A percentile compares a stretch with the other conserved stretches of the same genome.
These are phyloP conservation scores for Acropora yongei DNA, from an alignment of 64 coral and sea anemone species.

Conservation along the genomic window DNA sequence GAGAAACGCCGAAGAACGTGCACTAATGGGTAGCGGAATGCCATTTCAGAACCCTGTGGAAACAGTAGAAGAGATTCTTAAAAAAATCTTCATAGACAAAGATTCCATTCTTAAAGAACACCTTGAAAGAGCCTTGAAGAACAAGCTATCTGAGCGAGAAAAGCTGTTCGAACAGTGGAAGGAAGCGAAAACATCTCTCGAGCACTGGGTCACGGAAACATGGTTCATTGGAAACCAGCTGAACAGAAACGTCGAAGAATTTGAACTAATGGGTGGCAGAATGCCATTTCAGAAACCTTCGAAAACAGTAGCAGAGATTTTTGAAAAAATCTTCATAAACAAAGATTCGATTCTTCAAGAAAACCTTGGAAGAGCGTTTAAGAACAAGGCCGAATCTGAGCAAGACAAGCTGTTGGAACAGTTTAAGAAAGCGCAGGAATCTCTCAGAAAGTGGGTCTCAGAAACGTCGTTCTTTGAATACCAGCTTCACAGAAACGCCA, in stretches of 20 bases:
- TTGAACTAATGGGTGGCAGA: slow-evolving; percentile 48
- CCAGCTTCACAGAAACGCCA: slow-evolving; percentile 32
- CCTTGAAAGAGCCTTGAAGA: too few species aligned
- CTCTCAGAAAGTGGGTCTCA: slow-evolving; percentile 51
- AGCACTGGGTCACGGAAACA: slow-evolving; percentile 60
- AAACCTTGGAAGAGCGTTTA: slow-evolving; percentile 43
- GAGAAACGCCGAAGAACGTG: slow-evolving; percentile 31
- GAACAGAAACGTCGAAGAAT: slow-evolving; percentile 32
- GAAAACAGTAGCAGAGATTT: too few species aligned
- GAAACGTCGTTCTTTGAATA: slow-evolving; percentile 66
- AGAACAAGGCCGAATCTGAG: slow-evolving; percentile 56
- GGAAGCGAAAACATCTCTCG: too few species aligned
- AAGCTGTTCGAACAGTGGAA: too few species aligned
- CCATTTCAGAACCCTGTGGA: too few species aligned
- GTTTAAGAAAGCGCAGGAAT: slow-evolving; percentile 65
- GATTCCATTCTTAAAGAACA: too few species aligned
- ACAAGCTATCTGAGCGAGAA: too few species aligned
- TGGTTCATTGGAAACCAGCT: slow-evolving; percentile 29
- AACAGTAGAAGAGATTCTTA: too few species aligned
- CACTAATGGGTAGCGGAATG: too few species aligned
- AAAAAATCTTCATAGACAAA: too few species aligned
- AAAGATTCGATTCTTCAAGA: slow-evolving; percentile 72
- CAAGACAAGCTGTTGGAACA: slow-evolving; percentile 67
- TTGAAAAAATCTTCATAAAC: background rate
- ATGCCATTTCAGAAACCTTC: too few species aligned